Base-by-base conservation (phyloP, 2,113 vertebrate genomes). In the Petrocephalus zakoni region DNA sequence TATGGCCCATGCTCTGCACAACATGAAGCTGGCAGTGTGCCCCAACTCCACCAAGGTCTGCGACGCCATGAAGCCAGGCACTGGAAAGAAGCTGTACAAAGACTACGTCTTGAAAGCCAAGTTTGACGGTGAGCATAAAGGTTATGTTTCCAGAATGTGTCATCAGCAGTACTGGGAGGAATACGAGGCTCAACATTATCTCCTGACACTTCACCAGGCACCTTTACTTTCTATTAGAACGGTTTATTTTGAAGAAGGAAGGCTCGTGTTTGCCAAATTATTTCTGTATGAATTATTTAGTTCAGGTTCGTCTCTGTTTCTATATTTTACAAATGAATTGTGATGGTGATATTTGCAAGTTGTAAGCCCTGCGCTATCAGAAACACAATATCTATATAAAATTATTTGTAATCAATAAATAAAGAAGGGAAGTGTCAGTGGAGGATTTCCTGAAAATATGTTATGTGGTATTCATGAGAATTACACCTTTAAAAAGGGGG, bases 71-170 rank as follows among this genome's bases (percentile, higher is more conserved):
- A 97, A 96, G 88, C 98, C 98, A 0, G 96, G 97, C 68, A 98
- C 97, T 0, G 98, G 98, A 88, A 96, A 97, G 51, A 97, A 94
- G 90, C 97, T 99, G 93, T 99, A 99, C 95, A 96, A 97, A 89
- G 98, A 99, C 90, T 99, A 97, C 92, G 97, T 99, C 90, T 97
- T 99, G 92, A 99, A 99, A 19, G 97, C 97, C 91, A 98, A 98
- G 90, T 97, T 99, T 93, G 97, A 99, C 0, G 97, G 98, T 99
- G 95, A 97, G 97, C 94, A 19, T 46, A 87, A 61, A 46, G 19
- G 55, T 64, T 8, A 6, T 87, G 1, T 64, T 29, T 17, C 53
- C 51, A 29, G 46, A 82, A 82, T 9, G 25, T 29, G 61, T 25
- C 25, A 0, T 13, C 61, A 29, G 10, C 81, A 49, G 8, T 82